Evolutionary conservation across 2,113 vertebrate species (phyloP).

Genomic region (Dasypus novemcinctus): DNA sequence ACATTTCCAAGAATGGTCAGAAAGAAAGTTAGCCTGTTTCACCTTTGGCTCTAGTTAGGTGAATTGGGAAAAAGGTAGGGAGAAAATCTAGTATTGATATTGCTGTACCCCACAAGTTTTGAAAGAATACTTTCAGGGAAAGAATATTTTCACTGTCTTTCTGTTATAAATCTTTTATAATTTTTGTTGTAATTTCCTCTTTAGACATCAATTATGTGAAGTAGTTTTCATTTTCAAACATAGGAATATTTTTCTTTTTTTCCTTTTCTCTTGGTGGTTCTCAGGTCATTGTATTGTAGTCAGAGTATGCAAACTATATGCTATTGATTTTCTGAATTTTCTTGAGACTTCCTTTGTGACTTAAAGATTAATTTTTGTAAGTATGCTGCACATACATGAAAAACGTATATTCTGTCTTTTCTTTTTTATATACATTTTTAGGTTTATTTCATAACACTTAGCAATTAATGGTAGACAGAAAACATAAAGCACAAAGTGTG

Average conservation of each 20-base stretch:
- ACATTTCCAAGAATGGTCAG: background rate
- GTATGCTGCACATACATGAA: background rate
- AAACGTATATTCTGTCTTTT: background rate
- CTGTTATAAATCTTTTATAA: background rate
- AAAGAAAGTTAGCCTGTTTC: background rate
- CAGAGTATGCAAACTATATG: background rate
- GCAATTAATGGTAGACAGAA: conserved; percentile 12
- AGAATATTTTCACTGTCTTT: background rate
- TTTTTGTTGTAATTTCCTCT: background rate
- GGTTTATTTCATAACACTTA: conserved; percentile 30
- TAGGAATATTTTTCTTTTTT: conserved; percentile 24
- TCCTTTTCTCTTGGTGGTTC: background rate
- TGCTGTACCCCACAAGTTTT: background rate
- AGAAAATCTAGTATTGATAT: background rate
- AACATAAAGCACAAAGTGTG: conserved; percentile 4
- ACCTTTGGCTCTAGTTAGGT: background rate
- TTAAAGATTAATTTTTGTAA: conserved; percentile 12
- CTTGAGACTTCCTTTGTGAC: conserved; percentile 25
- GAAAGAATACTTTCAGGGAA: conserved; percentile 21
- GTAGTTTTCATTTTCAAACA: conserved; percentile 14
- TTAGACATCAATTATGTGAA: conserved; percentile 6
- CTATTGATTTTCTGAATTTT: conserved; percentile 17
- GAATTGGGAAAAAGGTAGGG: background rate
- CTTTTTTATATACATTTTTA: conserved; percentile 13
- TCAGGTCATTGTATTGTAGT: background rate